Conservation (phyloP, 2,797 vertebrate species). For the Anguilla pacifica region DNA sequence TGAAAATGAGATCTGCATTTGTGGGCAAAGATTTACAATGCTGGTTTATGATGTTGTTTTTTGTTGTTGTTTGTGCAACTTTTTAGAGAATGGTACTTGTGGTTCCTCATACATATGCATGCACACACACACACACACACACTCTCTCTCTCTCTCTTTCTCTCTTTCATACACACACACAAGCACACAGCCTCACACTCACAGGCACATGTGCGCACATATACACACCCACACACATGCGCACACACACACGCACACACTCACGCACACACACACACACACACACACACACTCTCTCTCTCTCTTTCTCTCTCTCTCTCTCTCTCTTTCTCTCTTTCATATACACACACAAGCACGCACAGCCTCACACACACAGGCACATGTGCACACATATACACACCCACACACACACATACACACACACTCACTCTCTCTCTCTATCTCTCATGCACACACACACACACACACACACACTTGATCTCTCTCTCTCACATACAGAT, state of each 20-base stretch:
- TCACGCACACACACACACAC: not conserved
- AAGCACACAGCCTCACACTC: not conserved
- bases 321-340: too few species aligned
- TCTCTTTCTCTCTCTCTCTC: too few species aligned
- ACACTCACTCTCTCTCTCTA: too few species aligned
- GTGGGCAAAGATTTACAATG: not conserved
- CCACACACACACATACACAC: not conserved
- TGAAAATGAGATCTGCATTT: too few species aligned
- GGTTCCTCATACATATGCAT: slow-evolving; percentile 5
- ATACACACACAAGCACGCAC: too few species aligned
- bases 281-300: not conserved
- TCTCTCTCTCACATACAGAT: not conserved
- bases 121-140: not conserved
- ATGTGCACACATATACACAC: too few species aligned
- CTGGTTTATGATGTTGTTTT: not conserved
- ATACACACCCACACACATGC: slow-evolving; percentile 9
- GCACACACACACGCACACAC: not conserved
- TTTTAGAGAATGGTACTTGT: not conserved
- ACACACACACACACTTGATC: not conserved
- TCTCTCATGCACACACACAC: not conserved
- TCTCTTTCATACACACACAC: not conserved
- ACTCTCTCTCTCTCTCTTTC: too few species aligned
- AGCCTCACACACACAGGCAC: too few species aligned
- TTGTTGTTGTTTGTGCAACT: not conserved
- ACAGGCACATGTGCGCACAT: not conserved